Percentiles rank a stretch among this genome's conserved stretches.
Conservation (phyloP, 2,113 vertebrate genomes). For the Xiphophorus couchianus region DNA sequence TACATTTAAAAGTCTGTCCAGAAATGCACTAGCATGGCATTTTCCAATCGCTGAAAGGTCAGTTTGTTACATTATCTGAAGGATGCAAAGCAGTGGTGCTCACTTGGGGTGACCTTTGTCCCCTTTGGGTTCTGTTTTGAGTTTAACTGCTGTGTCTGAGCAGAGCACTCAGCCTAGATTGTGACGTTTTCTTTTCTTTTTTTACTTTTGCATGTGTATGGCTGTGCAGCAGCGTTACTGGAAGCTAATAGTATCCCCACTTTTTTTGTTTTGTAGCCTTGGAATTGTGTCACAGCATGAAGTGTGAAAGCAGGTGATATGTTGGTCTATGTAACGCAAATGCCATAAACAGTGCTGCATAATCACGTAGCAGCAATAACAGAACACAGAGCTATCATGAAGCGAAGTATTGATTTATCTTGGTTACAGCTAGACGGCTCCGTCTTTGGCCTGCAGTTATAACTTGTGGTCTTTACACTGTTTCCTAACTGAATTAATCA, state of each 20-base stretch:
- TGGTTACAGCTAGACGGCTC: neutral
- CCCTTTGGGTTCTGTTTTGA: conserved; percentile 63
- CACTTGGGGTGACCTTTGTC: conserved; percentile 56
- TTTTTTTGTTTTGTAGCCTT: conserved; percentile 26
- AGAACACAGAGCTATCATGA: conserved; percentile 38
- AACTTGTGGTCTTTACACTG: conserved; percentile 22
- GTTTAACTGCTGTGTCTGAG: conserved; percentile 61
- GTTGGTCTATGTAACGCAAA: conserved; percentile 20
- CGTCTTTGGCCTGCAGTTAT: conserved; percentile 15
- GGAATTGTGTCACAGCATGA: conserved; percentile 22
- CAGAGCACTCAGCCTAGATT: conserved; percentile 45
- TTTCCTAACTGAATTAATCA: conserved; percentile 39
- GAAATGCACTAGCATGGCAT: conserved; percentile 39
- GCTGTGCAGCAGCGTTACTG: conserved; percentile 71
- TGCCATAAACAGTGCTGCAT: conserved; percentile 21
- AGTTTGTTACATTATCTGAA: conserved; percentile 67
- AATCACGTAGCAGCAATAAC: conserved; percentile 19
- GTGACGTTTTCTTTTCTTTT: conserved; percentile 78
- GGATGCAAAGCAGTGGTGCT: conserved; percentile 78
- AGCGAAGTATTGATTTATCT: conserved; percentile 50
- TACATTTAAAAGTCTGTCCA: conserved; percentile 55
- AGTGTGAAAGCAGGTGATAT: conserved; percentile 14
- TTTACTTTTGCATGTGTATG: conserved; percentile 75
- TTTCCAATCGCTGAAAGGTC: conserved; percentile 71
- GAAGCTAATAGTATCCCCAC: conserved; percentile 39